Evolutionary conservation across 2,797 vertebrate species (phyloP), one percentile per base, ranked within the genome.

Genomic region (Coregonus suidteri): DNA sequence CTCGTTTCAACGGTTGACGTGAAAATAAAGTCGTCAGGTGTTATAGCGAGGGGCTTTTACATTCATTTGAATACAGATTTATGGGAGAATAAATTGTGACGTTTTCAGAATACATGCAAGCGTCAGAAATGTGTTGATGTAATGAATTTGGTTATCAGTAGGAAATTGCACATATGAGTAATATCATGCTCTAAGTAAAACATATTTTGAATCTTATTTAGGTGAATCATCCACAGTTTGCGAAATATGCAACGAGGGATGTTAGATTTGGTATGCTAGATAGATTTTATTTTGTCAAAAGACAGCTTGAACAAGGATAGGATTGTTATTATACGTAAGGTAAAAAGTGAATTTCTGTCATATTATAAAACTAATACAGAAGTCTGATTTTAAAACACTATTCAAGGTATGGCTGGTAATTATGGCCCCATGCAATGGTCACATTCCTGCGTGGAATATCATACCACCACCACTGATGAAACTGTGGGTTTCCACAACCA

Each of bases 1-100:
- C 65, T 72, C 64, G 74, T 41, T 74, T 3, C 25, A 81, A 68
- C 71, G 83, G 83, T 37, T 91, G 86, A 56, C 54, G 81, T 79
- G 54, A 70, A 85, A 90, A 90, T 89, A 90, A 85, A 90, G 82
- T 72, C 75, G 78, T 71, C 71, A 13, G 4, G 41, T 75, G 82
- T 69, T 80, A 20, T 82, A 79, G 82, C 79, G 0, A 80, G 34
- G 77, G 81, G 71, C 79, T 74, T 82, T 75, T 78, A 73, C 72
- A 81, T 77, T 73, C 16, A 84, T 80, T 82, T 80, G 65, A 90
- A 75, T 71, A 70, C 18, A 37, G n/a, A 16, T 51, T 53, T 52
- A 6, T n/a, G 20, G 34, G 16, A 13, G 54, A 51, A 67, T 47
- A 31, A 52, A 15, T 34, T 13, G 13, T 31, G 41, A 35, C 25